Percentiles rank a stretch among this genome's conserved stretches.
These are phyloP conservation scores for Styela clava DNA, from an alignment of 23 tunicate species.

Conservation along the genomic window DNA sequence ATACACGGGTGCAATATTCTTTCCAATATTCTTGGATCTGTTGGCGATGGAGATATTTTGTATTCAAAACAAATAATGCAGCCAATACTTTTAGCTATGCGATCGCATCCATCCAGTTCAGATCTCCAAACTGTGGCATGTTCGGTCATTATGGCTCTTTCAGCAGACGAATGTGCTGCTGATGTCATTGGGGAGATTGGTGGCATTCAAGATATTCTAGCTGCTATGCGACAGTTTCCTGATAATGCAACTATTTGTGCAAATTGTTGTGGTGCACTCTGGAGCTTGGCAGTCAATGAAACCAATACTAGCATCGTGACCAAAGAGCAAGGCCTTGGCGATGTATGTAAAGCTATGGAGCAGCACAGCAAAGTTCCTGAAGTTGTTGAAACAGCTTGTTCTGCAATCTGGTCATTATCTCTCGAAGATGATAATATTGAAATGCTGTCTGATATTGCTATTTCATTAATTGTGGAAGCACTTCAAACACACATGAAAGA, in stretches of 20 bases:
- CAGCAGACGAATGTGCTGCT: conserved; percentile 90
- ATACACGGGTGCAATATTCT: conserved; percentile 62
- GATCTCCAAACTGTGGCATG: conserved; percentile 75
- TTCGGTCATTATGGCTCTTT: conserved; percentile 74
- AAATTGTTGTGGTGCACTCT: conserved; percentile 77
- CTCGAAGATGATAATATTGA: conserved; percentile 94
- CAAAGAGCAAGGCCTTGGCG: conserved; percentile 82
- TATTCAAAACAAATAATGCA: conserved; percentile 56
- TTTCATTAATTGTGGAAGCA: conserved; percentile 70
- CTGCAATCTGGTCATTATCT: conserved; percentile 95
- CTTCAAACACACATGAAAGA: conserved; percentile 50
- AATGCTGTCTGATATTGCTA: conserved; percentile 76
- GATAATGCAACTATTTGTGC: conserved; percentile 58
- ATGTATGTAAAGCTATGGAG: conserved; percentile 82
- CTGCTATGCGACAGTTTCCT: conserved; percentile 84
- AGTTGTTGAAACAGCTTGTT: conserved; percentile 77
- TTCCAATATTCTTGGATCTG: conserved; percentile 6
- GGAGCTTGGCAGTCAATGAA: conserved; percentile 90
- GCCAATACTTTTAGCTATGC: conserved; percentile 70
- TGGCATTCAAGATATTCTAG: conserved; percentile 91
- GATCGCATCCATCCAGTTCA: conserved; percentile 56
- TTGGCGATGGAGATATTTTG: conserved; percentile 31
- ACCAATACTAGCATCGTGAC: conserved; percentile 89
- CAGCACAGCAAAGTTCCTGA: conserved; percentile 33
- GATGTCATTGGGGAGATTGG: conserved; percentile 87